Evolutionary conservation across 2,797 vertebrate genomes (phyloP), one percentile per base, ranked within the genome.

Genomic region (Lepilemur septentrionalis): DNA sequence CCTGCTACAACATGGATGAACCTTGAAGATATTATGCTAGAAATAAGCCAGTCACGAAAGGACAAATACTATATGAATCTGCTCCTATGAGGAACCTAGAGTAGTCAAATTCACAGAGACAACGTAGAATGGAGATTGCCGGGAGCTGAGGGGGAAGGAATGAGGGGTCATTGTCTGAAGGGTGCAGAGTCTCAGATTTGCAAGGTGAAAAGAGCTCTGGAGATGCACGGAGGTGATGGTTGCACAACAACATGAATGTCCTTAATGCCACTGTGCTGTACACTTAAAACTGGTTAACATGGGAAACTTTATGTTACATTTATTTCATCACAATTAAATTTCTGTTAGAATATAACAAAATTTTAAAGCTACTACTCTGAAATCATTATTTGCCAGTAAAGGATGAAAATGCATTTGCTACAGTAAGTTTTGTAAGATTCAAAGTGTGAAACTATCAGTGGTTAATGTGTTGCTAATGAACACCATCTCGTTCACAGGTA

Each of bases 211-310:
- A 70, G 70, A 22, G 28, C 73, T 57, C 46, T 38, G n/a, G 78
- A 86, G 32, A 50, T 7, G 8, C 6, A 7, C 2, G 9, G 23
- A 5, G 6, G 48, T 14, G 7, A 25, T 2, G 0, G 12, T 2
- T 35, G 43, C 30, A 23, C 4, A 28, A 17, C 28, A 38, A 46
- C 4, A 2, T 32, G 28, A 85, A 59, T 20, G 2, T 46, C n/a
- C n/a, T 78, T 30, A 55, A n/a, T 18, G 48, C 11, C 55, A n/a
- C 78, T 67, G 15, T 88, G 38, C 38, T 3, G 4, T 2, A 52
- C 50, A 38, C 46, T 78, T 63, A 32, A 50, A 88, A 75, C 57
- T 9, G 11, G 1, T 23, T 85, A 23, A 70, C 13, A 32, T 8
- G 32, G 41, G 41, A 41, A 69, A 70, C 1, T 25, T 14, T 35